phyloP scores from a whole-genome alignment of 2,797 vertebrate species.

The Echeneis naucrates region DNA sequence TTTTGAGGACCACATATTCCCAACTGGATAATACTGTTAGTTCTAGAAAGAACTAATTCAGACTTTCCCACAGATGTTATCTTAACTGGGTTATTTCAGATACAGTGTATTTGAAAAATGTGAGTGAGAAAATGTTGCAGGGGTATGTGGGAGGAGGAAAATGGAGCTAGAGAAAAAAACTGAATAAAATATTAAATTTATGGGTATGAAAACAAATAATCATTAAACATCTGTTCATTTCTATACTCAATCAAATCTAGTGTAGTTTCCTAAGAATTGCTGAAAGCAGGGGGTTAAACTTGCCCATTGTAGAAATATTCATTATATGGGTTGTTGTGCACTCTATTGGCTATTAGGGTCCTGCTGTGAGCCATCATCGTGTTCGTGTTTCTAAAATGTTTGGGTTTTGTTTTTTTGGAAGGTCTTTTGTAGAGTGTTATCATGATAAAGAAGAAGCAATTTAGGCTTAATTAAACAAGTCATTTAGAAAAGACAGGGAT shows the following conservation, averaged over 20 bases:
- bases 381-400: not conserved
- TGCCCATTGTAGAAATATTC: not conserved
- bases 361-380: not conserved
- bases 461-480: no score
- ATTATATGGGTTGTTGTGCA: not conserved
- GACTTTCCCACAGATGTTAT: not conserved
- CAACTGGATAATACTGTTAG: not conserved
- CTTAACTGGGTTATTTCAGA: not conserved
- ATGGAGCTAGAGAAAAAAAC: not conserved
- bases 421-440: not conserved
- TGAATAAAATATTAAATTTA: not conserved
- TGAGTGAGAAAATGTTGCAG: not conserved
- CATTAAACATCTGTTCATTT: not conserved
- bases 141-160: not conserved
- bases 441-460: no score
- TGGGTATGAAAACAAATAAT: not conserved
- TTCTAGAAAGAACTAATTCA: constrained; percentile 3
- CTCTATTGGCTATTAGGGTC: not conserved
- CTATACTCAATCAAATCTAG: not conserved
- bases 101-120: not conserved
- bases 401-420: not conserved
- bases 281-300: not conserved
- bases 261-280: not conserved
- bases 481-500: no score
- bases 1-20: constrained; percentile 10